phyloP scores from a whole-genome alignment of 2,797 vertebrate species.

The Nasua narica region DNA sequence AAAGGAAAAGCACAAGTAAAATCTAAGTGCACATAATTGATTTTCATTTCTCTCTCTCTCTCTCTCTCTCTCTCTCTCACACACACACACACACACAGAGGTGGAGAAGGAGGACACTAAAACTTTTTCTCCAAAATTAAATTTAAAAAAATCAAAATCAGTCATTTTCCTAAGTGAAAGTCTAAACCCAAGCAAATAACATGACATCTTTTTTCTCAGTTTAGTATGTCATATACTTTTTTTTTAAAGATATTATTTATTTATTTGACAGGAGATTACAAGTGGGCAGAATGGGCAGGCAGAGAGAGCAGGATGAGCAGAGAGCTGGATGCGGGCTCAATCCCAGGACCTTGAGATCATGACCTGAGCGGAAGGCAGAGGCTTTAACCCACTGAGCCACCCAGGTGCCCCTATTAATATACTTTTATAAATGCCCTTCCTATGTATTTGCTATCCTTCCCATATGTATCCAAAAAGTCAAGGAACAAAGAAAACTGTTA shows the following conservation, averaged over 20 bases:
- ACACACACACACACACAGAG: no score
- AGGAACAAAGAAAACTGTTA: not conserved
- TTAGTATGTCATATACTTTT: not conserved
- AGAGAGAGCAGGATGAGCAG: no score
- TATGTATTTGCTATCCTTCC: not conserved
- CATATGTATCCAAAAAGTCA: not conserved
- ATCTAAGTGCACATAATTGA: not conserved
- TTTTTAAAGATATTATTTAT: no score
- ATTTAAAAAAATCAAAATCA: not conserved
- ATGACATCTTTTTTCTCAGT: not conserved
- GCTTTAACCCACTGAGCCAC: no score
- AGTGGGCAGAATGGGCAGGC: no score
- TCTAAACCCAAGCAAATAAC: not conserved
- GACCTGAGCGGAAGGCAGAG: no score
- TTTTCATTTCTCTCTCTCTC: not conserved
- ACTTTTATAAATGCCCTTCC: not conserved
- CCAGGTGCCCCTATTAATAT: no score
- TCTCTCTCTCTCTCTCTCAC: no score
- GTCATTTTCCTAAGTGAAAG: not conserved
- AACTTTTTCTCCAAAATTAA: not conserved
- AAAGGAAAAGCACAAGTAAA: not conserved
- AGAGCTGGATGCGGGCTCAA: no score
- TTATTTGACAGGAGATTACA: no score
- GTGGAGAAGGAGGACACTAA: no score
- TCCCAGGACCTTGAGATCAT: no score